Percentiles rank a stretch among this genome's conserved stretches.
Evolutionary conservation across 2,113 vertebrate species (phyloP).

Genomic region (Anguilla rostrata): DNA sequence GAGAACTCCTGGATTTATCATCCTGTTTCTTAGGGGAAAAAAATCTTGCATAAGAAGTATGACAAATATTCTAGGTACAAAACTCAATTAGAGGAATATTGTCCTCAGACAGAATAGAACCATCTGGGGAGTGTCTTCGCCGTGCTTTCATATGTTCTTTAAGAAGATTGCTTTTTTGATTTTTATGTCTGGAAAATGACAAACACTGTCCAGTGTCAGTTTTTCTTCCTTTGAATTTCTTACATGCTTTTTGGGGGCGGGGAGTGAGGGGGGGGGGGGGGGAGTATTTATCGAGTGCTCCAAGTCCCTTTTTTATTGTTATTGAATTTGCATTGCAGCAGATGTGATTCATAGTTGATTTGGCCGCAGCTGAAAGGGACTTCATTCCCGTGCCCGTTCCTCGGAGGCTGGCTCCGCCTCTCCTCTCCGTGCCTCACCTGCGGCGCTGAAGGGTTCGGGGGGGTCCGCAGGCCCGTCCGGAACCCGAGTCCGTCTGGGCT

Average conservation of each 20-base stretch:
- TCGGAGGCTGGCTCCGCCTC: neutral
- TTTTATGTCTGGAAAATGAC: conserved; percentile 24
- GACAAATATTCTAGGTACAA: conserved; percentile 7
- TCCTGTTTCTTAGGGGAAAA: neutral
- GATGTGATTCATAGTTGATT: neutral
- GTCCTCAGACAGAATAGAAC: conserved; percentile 1
- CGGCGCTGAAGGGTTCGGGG: conserved; percentile 50
- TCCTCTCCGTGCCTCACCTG: neutral
- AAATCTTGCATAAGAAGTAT: neutral
- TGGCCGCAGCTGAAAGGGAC: neutral
- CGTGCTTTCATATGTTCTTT: conserved; percentile 13
- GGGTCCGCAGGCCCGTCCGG: neutral
- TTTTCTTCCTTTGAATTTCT: neutral
- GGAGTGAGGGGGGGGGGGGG: too few relatives aligned
- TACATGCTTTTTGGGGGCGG: neutral
- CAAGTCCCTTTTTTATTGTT: conserved; percentile 3
- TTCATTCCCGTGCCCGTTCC: neutral
- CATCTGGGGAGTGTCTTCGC: neutral
- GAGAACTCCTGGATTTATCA: conserved; percentile 10
- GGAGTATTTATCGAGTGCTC: conserved; percentile 15
- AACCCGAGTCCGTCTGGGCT: neutral
- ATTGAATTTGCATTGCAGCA: conserved; percentile 18
- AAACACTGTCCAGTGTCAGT: neutral
- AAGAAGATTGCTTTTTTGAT: conserved; percentile 21
- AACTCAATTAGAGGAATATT: conserved; percentile 16